Evolutionary conservation across 2,888 invertebrate genomes (phyloP).

Genomic region (Sturmia bella): DNA sequence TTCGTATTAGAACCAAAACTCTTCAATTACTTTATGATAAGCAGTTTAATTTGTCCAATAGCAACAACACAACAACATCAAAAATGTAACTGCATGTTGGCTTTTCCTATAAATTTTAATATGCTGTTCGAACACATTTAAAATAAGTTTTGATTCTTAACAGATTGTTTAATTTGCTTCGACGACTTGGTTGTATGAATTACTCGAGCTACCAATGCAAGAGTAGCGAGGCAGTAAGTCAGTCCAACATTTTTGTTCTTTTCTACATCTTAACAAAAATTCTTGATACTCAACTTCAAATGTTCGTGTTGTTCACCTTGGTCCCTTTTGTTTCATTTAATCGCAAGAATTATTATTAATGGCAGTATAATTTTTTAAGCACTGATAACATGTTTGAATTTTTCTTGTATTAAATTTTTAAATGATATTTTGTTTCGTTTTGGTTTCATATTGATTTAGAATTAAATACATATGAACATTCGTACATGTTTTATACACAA

Average conservation of each 20-base stretch:
- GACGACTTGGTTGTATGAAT: no score
- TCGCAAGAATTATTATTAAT: conserved; percentile 31
- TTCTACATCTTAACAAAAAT: conserved; percentile 16
- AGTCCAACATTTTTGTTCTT: conserved; percentile 37
- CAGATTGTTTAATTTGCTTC: no score
- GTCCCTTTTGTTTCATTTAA: conserved; percentile 30
- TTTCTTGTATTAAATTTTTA: conserved; percentile 10
- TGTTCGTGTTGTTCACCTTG: conserved; percentile 51
- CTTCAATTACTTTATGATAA: neutral
- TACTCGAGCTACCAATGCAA: no score
- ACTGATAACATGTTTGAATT: neutral
- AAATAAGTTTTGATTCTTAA: no score
- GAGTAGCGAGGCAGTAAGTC: neutral
- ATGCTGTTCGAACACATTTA: no score
- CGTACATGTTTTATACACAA: no score
- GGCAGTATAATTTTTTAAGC: neutral
- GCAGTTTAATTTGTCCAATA: neutral
- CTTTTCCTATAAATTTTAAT: no score
- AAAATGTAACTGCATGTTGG: no score
- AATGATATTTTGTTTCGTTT: neutral
- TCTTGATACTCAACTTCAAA: conserved; percentile 39
- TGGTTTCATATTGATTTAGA: neutral
- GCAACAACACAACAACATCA: no score
- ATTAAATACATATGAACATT: neutral
- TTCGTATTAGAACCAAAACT: neutral